Evolutionary conservation across 2,113 vertebrate genomes (phyloP).

Genomic region (Piprites chloris): DNA sequence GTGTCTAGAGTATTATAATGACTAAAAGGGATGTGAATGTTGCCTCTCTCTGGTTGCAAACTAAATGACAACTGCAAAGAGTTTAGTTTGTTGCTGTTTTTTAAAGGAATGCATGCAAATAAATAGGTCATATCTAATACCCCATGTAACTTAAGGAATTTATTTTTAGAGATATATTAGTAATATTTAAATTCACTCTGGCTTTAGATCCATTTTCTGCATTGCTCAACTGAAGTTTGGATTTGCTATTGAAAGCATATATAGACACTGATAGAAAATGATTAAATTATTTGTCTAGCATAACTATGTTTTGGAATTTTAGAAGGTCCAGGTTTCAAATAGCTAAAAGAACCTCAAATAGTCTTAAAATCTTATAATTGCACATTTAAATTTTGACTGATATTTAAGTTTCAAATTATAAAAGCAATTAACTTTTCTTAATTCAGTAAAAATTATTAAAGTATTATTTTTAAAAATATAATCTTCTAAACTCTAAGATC

Average conservation of each 20-base stretch:
- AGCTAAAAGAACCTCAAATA: neutral
- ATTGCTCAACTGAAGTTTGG: neutral
- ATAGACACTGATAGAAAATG: neutral
- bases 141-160: neutral
- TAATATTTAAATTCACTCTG: neutral
- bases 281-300: neutral
- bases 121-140: neutral
- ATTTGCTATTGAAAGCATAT: neutral
- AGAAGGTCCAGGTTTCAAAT: neutral
- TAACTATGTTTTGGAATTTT: neutral
- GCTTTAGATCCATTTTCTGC: neutral
- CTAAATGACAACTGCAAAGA: neutral
- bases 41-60: neutral
- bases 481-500: neutral
- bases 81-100: neutral
- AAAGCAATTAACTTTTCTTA: neutral
- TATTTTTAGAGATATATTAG: neutral
- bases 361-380: neutral
- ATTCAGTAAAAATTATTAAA: neutral
- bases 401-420: neutral
- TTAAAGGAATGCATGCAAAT: neutral
- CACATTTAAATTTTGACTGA: neutral
- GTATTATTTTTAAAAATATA: neutral
- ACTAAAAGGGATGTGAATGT: neutral
- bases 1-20: neutral